A percentile compares a stretch with the other conserved stretches of the same genome.
Evolutionary conservation across 2,888 invertebrate species (phyloP).

Genomic region (Timema podura): DNA sequence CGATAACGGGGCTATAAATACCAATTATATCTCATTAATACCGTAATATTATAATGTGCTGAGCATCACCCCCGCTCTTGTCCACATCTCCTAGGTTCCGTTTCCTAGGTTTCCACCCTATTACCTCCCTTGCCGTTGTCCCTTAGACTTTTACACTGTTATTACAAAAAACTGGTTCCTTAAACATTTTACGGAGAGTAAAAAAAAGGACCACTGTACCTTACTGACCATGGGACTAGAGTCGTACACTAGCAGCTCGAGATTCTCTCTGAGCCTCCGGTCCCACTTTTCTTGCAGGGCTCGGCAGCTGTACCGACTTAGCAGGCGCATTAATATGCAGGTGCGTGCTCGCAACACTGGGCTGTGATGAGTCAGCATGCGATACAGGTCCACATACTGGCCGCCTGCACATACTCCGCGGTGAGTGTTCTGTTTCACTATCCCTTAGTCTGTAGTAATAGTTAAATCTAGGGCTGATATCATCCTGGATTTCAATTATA

Average conservation of each 20-base stretch:
- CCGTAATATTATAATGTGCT: too few species aligned
- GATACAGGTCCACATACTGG: slow-evolving; percentile 23
- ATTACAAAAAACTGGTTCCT: background rate
- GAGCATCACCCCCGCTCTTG: too few species aligned
- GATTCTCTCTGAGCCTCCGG: slow-evolving; percentile 53
- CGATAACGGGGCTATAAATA: too few species aligned
- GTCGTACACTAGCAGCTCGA: slow-evolving; percentile 60
- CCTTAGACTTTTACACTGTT: too few species aligned
- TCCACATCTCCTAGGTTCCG: too few species aligned
- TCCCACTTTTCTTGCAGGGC: slow-evolving; percentile 62
- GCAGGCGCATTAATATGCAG: slow-evolving; percentile 65
- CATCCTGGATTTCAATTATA: too few species aligned
- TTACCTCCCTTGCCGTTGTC: too few species aligned
- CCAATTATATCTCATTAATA: too few species aligned
- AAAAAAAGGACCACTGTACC: background rate
- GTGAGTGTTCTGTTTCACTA: too few species aligned
- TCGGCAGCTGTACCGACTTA: slow-evolving; percentile 64
- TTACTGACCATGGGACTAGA: slow-evolving; percentile 58
- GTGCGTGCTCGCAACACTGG: slow-evolving; percentile 53
- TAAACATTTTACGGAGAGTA: background rate
- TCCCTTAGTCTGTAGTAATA: too few species aligned
- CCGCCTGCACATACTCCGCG: slow-evolving; percentile 6
- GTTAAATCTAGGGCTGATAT: too few species aligned
- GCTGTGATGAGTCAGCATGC: slow-evolving; percentile 42
- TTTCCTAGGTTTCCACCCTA: too few species aligned